These are phyloP conservation scores for Chymomyza procnemis DNA, from an alignment of 2,888 invertebrate genomes.

Conservation along the genomic window DNA sequence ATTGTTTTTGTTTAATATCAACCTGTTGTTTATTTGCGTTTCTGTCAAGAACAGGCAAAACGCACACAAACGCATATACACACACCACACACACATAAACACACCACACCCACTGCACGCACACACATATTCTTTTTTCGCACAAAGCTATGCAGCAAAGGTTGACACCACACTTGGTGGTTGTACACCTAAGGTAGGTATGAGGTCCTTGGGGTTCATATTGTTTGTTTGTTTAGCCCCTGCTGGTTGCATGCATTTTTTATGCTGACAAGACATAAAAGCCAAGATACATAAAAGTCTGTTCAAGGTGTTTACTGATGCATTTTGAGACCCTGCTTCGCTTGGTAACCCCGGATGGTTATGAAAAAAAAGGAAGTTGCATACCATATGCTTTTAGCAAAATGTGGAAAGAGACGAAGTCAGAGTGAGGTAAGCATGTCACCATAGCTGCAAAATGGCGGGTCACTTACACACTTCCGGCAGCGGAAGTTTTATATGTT, in stretches of 20 bases:
- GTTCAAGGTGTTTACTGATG: slow-evolving; percentile 60
- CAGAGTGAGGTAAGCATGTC: background rate
- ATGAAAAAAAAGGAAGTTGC: background rate
- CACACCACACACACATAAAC: background rate
- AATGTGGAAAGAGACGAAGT: slow-evolving; percentile 6
- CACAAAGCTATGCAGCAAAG: slow-evolving; percentile 26
- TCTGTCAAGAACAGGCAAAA: slow-evolving; percentile 51
- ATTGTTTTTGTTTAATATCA: slow-evolving; percentile 36
- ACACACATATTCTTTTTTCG: background rate
- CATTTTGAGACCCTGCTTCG: slow-evolving; percentile 52
- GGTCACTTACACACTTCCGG: slow-evolving; percentile 63
- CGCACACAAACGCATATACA: no score
- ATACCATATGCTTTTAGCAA: slow-evolving; percentile 49
- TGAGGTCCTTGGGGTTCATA: slow-evolving; percentile 16
- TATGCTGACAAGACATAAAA: slow-evolving; percentile 66
- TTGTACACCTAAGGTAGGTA: background rate
- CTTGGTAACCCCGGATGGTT: background rate
- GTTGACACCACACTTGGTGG: slow-evolving; percentile 39
- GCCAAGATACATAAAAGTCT: slow-evolving; percentile 65
- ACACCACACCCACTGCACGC: no score
- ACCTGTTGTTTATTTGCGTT: slow-evolving; percentile 50
- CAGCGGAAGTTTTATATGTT: slow-evolving; percentile 62
- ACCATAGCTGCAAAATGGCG: slow-evolving; percentile 44
- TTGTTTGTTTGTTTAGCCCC: slow-evolving; percentile 56
- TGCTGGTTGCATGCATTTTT: slow-evolving; percentile 61